Conservation (phyloP, 2,113 vertebrate species). For the Psephotus haematonotus region DNA sequence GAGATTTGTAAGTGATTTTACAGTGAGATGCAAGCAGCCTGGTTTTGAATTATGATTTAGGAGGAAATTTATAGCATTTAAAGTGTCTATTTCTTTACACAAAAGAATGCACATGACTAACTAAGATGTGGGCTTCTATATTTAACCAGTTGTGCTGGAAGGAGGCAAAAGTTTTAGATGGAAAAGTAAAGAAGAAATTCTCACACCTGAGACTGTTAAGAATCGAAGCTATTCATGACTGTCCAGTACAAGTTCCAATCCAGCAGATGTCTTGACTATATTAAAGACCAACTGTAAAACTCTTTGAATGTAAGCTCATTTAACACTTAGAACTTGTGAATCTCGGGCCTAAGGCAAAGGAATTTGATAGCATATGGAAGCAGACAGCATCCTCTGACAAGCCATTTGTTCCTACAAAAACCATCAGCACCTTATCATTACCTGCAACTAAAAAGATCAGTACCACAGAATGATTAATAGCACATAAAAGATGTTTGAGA, state of each 20-base stretch:
- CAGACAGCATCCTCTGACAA: neutral
- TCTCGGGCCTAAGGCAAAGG: neutral
- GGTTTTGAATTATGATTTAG: neutral
- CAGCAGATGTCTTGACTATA: neutral
- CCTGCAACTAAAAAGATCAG: neutral
- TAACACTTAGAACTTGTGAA: neutral
- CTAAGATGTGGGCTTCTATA: neutral
- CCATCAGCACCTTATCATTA: neutral
- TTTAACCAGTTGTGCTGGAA: neutral
- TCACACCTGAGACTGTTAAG: neutral
- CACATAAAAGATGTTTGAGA: neutral
- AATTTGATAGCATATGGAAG: neutral
- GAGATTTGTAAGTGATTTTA: constrained; percentile 32
- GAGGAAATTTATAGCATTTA: neutral
- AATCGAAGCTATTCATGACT: neutral
- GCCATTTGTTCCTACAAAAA: neutral
- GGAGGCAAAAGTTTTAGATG: neutral
- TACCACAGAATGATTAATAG: neutral
- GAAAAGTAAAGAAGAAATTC: neutral
- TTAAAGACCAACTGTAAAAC: neutral
- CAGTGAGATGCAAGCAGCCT: neutral
- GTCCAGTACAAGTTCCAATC: neutral
- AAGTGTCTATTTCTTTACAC: neutral
- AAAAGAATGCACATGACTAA: neutral
- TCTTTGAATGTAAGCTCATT: neutral